These are phyloP conservation scores for Hipposideros larvatus DNA, from an alignment of 2,797 vertebrate genomes.

Conservation along the genomic window DNA sequence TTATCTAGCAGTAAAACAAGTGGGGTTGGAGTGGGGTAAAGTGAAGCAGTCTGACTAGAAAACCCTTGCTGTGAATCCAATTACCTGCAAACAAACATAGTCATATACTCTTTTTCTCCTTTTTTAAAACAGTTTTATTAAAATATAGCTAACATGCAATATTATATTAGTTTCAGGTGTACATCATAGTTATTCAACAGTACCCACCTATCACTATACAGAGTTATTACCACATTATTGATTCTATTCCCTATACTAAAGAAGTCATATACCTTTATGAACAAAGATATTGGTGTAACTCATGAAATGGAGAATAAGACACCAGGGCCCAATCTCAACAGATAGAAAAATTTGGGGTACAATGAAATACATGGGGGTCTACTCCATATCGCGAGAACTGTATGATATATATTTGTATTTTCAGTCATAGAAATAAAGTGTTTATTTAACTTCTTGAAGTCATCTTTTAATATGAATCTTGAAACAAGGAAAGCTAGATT, in stretches of 20 bases:
- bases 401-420: background rate
- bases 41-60: background rate
- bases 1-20: background rate
- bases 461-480: slow-evolving; percentile 37
- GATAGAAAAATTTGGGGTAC: background rate
- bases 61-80: background rate
- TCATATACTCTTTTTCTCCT: background rate
- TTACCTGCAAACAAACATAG: background rate
- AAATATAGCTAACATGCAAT: too few species aligned
- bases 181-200: too few species aligned
- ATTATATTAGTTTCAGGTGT: too few species aligned
- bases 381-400: background rate
- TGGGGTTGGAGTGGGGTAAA: background rate
- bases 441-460: slow-evolving; percentile 50
- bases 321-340: background rate
- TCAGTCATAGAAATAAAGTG: background rate
- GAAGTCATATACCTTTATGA: background rate
- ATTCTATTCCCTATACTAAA: too few species aligned
- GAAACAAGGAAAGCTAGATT: slow-evolving; percentile 44
- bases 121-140: too few species aligned
- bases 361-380: background rate
- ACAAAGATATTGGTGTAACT: background rate
- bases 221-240: too few species aligned
- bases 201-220: too few species aligned
- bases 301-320: background rate